Base-by-base conservation (phyloP, 2,797 vertebrate species). In the Macropodus opercularis region DNA sequence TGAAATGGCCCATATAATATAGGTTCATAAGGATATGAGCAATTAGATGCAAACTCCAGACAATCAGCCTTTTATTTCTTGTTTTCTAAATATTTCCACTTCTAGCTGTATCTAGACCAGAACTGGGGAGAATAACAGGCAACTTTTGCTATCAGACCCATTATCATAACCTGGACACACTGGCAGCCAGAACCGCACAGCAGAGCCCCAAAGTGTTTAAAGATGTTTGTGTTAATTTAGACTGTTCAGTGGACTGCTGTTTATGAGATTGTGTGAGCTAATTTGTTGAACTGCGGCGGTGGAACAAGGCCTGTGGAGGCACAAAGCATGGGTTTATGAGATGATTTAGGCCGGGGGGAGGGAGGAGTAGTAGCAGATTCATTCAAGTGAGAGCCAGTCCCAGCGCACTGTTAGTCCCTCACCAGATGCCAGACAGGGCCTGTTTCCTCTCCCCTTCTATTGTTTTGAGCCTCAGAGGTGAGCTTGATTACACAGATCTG, bases 401-500 rank as follows among this genome's bases (percentile, higher is more conserved):
- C 68, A n/a, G 21, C 73, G 68, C 74, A 65, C 72, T 73, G 80
- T 86, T 83, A 84, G 85, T 84, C 81, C 73, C 79, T 76, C 9
- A 31, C 75, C 80, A 82, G 87, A 83, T 87, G 83, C 83, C 80
- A 85, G 65, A 83, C 74, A 75, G 44, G 44, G 71, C 59, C 72
- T 60, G 71, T 73, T 81, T 87, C 77, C 74, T 83, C 63, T 79
- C 79, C 51, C 56, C 51, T 14, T 69, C 74, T 72, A 70, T 87
- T 87, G 78, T 89, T 68, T 85, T 79, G 73, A 73, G 68, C 71
- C 75, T 86, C 81, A 71, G 83, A 89, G 83, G 86, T 90, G 80
- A 90, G 86, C 82, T 90, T 86, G 84, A 86, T 89, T 87, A 88
- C 85, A 87, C 69, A 83, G 85, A 89, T 88, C 71, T 81, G 77